Evolutionary conservation across 2,888 invertebrate genomes (phyloP).

Genomic region (Drosophila emarginata): DNA sequence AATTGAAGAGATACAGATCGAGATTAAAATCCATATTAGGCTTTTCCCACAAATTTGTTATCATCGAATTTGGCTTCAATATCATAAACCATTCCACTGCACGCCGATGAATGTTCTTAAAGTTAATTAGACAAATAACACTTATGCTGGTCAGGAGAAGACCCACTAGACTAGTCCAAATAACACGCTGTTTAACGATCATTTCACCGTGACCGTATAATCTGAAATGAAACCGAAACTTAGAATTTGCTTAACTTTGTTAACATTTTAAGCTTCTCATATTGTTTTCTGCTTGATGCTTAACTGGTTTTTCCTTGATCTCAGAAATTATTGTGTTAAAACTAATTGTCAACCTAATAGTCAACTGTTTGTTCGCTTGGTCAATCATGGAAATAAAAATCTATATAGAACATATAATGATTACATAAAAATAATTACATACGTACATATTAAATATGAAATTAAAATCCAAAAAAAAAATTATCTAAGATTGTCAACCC

Average conservation of each 20-base stretch:
- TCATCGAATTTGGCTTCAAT: conserved; percentile 84
- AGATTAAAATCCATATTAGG: conserved; percentile 85
- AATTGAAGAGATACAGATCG: conserved; percentile 89
- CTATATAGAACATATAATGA: background rate
- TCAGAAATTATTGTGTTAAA: background rate
- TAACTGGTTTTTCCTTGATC: background rate
- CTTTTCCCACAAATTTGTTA: conserved; percentile 85
- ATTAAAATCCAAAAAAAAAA: too few species aligned
- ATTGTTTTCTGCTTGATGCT: conserved; percentile 5
- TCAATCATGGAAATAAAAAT: background rate
- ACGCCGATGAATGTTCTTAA: conserved; percentile 51
- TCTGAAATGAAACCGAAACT: conserved; percentile 24
- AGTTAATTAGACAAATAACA: conserved; percentile 43
- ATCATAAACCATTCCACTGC: conserved; percentile 83
- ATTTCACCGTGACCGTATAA: conserved; percentile 27
- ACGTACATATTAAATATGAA: too few species aligned
- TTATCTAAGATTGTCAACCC: too few species aligned
- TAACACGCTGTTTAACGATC: conserved; percentile 61
- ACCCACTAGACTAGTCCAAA: conserved; percentile 53
- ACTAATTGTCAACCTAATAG: background rate
- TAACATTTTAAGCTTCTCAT: background rate
- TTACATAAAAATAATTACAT: too few species aligned
- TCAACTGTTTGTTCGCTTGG: background rate
- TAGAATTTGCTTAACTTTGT: background rate
- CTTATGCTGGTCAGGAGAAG: conserved; percentile 45